Evolutionary conservation across 1,140 invertebrate genomes (phyloP).

Genomic region (Trachymyrmex cornetzi): DNA sequence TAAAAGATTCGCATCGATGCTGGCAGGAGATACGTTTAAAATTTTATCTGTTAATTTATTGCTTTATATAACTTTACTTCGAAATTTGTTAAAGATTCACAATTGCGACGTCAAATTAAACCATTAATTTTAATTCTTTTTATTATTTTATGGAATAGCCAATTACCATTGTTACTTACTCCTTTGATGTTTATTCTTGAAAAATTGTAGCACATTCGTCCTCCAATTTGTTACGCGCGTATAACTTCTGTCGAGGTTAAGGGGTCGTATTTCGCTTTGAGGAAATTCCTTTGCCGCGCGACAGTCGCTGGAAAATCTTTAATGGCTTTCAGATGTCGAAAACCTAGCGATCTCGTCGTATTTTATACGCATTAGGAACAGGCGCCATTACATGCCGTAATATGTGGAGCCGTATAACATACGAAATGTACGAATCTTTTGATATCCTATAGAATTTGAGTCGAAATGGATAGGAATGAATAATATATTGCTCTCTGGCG

Average conservation of each 20-base stretch:
- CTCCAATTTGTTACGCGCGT: constrained; percentile 46
- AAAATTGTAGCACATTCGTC: constrained; percentile 39
- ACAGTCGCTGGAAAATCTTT: constrained; percentile 54
- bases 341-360: constrained; percentile 26
- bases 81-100: background rate
- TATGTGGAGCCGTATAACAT: background rate
- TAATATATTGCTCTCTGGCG: background rate
- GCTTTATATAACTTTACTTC: too few species aligned
- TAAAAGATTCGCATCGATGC: background rate
- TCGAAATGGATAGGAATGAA: background rate
- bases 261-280: constrained; percentile 39
- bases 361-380: constrained; percentile 49
- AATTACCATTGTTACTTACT: constrained; percentile 29
- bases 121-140: background rate
- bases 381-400: background rate
- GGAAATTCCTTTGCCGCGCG: constrained; percentile 53
- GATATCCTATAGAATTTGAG: background rate
- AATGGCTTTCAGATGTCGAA: constrained; percentile 54
- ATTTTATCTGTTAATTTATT: background rate
- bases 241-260: constrained; percentile 17
- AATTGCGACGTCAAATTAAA: background rate
- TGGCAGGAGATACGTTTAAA: background rate
- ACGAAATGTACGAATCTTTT: constrained; percentile 27
- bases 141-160: background rate
- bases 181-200: constrained; percentile 53